A percentile compares a stretch with the other conserved stretches of the same genome.
These are phyloP conservation scores for Gambusia affinis DNA, from an alignment of 2,113 vertebrate species.

Conservation along the genomic window DNA sequence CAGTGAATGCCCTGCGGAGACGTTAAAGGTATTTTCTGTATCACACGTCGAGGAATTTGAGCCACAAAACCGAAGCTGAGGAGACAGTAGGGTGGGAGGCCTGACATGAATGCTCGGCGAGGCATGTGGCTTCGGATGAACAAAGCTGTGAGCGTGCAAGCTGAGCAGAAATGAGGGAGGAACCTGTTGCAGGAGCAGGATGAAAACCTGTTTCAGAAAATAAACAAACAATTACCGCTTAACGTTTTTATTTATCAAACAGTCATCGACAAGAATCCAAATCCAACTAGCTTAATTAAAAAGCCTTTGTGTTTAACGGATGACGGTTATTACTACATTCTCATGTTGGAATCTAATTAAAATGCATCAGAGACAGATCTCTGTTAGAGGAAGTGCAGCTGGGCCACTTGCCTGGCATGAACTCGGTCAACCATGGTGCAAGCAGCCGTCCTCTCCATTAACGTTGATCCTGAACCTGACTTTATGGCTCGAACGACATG, in stretches of 20 bases:
- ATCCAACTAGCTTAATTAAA: not conserved
- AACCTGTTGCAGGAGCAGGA: not conserved
- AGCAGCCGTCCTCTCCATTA: constrained; percentile 30
- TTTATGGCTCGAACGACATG: constrained; percentile 33
- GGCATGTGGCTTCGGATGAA: constrained; percentile 4
- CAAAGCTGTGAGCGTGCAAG: not conserved
- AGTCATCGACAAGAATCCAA: not conserved
- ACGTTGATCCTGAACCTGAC: constrained; percentile 36
- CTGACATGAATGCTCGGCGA: constrained; percentile 33
- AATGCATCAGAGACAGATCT: constrained; percentile 31
- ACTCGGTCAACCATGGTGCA: constrained; percentile 32
- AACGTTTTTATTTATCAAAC: not conserved
- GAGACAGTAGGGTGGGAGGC: constrained; percentile 10
- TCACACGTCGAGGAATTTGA: constrained; percentile 5
- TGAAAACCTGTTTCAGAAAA: not conserved
- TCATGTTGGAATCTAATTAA: constrained; percentile 7
- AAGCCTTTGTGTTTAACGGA: not conserved
- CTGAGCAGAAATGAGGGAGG: not conserved
- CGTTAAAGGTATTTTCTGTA: constrained; percentile 18
- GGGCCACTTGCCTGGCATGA: constrained; percentile 30
- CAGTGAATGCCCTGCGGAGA: constrained; percentile 44
- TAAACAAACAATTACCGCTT: not conserved
- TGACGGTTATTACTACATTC: not conserved
- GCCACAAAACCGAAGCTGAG: constrained; percentile 16
- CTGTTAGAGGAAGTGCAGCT: constrained; percentile 50